Evolutionary conservation across 2,888 invertebrate species (phyloP), one percentile per base, ranked within the genome.

Genomic region (Calliopum simillimum): DNA sequence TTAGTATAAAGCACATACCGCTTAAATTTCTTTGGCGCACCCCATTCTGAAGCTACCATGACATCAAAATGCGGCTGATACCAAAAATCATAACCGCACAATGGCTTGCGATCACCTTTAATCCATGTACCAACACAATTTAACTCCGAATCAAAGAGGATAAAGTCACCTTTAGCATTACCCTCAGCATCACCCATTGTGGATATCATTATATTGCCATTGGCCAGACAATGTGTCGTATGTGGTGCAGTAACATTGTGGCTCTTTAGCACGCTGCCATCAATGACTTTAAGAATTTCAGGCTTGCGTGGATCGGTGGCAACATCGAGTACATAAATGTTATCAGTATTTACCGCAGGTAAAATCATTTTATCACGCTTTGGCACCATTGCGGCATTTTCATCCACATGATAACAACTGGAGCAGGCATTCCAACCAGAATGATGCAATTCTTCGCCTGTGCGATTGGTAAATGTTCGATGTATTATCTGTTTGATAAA

Each of bases 381-480:
- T 5, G 90, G 87, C 0, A 87, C 84, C 0, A 70, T 73, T 19
- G 79, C 85, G 64, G 87, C 86, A 73, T 85, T 81, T 47, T 82
- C 77, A 51, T 85, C 81, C 12, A 84, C 77, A 23, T 78, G 73
- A 83, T 93, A 90, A 84, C 98, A 98, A 85, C 97, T 97, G 76
- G 97, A 96, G 84, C 99, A 99, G 0, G 96, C 92, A 83, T 99
- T 98, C 98, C 98, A 99, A 0, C 98, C 98, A 53, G 93, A 92
- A 83, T 99, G 99, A 83, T 99, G 99, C 0, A 99, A 86, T 84
- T 99, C 99, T 80, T 99, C 96, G 0, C 92, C 93, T 4, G 88
- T 85, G 73, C 92, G 86, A 11, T 92, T 93, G 79, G 97, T 93
- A 78, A 91, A 90, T 0, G 96, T 89, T 21, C 96, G 92, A 82